Evolutionary conservation across 2,113 vertebrate genomes (phyloP), one percentile per base, ranked within the genome.

Genomic region (Campylomormyrus numenius): DNA sequence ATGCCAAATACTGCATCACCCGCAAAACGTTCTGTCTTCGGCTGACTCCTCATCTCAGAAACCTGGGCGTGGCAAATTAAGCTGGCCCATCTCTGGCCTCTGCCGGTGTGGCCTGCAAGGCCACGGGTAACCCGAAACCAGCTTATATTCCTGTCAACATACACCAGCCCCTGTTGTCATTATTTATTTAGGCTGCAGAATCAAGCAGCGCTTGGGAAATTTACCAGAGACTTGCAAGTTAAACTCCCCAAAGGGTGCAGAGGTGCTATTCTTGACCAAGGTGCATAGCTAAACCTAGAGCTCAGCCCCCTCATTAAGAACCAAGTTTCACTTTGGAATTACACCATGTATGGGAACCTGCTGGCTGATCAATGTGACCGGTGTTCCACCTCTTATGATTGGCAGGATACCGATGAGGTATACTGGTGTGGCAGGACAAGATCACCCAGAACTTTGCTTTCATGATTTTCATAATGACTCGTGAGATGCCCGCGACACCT

Each of bases 131-230:
- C 70, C 31, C 35, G 70, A 89, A 35, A 80, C 48, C 62, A 19
- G 74, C 13, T 27, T 52, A 84, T 89, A 56, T 89, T 83, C 35
- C 31, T 89, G 49, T 45, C 24, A 42, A 58, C 62, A 77, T 7
- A 89, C 39, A 35, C 45, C 21, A 42, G 77, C 89, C 74, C 27
- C 35, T 17, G 49, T 66, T 62, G 52, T 66, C 52, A 62, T 88
- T 88, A 66, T 88, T 58, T 88, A 88, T 88, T 66, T 88, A 88
- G 42, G n/a, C 15, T 42, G 21, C 58, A 70, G 88, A 31, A 35
- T 56, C 87, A 58, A 15, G 53, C 58, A 88, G 87, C 35, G 10
- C 35, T 88, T 24, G 9, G 27, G 49, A 58, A 24, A 62, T 58
- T 66, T 42, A 88, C 21, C 35, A 62, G 56, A 62, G 56, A 17